Percentiles rank a stretch among this genome's conserved stretches.
Conservation (phyloP, 2,113 vertebrate genomes). For the Piliocolobus tephrosceles region DNA sequence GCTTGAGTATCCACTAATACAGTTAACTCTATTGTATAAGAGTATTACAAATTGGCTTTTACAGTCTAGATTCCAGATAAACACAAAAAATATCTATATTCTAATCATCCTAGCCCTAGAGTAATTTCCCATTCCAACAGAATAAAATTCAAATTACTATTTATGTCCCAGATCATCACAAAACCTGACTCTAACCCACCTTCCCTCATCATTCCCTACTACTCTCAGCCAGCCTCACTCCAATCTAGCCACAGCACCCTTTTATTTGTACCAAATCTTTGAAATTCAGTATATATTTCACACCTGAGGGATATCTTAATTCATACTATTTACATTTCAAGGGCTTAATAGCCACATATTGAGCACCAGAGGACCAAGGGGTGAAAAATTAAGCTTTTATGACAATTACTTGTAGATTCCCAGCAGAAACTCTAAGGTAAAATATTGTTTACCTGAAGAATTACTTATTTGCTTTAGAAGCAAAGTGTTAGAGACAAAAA, state of each 20-base stretch:
- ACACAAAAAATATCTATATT: neutral
- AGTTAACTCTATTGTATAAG: neutral
- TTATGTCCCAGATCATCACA: neutral
- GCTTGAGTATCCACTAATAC: neutral
- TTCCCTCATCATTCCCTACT: neutral
- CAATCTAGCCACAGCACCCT: fast-evolving
- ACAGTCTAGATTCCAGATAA: neutral
- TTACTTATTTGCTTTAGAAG: neutral
- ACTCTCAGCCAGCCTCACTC: neutral
- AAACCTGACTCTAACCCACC: neutral
- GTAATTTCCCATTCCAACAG: neutral
- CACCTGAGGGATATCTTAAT: neutral
- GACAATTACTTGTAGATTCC: neutral
- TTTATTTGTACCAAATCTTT: neutral
- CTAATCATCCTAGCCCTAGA: neutral
- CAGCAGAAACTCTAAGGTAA: neutral
- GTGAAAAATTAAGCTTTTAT: neutral
- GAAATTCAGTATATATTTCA: neutral
- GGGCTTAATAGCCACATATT: neutral
- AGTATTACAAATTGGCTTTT: neutral
- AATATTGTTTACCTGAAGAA: neutral
- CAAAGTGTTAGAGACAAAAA: neutral
- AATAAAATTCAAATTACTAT: neutral
- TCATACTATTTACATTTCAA: neutral
- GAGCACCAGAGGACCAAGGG: neutral